Base-by-base conservation (phyloP, 2,888 invertebrate species). In the Artemia sinica region DNA sequence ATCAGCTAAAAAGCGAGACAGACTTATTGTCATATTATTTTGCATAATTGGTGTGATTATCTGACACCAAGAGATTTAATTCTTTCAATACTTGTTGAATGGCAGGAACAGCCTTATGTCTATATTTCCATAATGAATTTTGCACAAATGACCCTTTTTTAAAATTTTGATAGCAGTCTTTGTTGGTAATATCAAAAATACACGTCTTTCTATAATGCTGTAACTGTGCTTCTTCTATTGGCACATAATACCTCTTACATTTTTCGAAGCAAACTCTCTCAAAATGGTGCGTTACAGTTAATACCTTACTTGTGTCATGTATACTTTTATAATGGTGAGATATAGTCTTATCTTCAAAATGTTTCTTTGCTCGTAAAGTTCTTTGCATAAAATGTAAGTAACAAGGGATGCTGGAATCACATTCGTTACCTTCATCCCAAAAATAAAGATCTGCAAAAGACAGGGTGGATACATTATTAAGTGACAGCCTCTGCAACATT, bases 401-500 rank as follows among this genome's bases (percentile, higher is more conserved):
- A 58, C 63, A 58, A 8, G 63, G 63, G 63, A 58, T 58, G 2
- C 28, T 28, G 28, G 63, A 28, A 58, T 58, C 14, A 58, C 63
- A 58, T 8, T 58, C 11, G n/a, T 58, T n/a, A 18, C 8, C 28
- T 58, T 58, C 10, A 10, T 58, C 63, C 63, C 63, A 58, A 28
- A 58, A 58, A 28, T 58, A 58, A 1, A 58, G 63, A 58, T 58
- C 63, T 18, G 63, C 63, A 58, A 58, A 58, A 10, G 63, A 58
- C n/a, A 58, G 28, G n/a, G 63, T 58, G 8, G 63, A 58, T 8
- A 28, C 63, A 58, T 58, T 58, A 8, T 28, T 9, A 10, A 9
- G 63, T 2, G 63, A 28, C 28, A 83, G 77, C 67, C 82, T 80
- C 69, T 77, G 74, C 58, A 87, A 74, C 72, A 87, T 75, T 70